These are phyloP conservation scores for Neosalanx taihuensis DNA, from an alignment of 2,797 vertebrate species.

Conservation along the genomic window DNA sequence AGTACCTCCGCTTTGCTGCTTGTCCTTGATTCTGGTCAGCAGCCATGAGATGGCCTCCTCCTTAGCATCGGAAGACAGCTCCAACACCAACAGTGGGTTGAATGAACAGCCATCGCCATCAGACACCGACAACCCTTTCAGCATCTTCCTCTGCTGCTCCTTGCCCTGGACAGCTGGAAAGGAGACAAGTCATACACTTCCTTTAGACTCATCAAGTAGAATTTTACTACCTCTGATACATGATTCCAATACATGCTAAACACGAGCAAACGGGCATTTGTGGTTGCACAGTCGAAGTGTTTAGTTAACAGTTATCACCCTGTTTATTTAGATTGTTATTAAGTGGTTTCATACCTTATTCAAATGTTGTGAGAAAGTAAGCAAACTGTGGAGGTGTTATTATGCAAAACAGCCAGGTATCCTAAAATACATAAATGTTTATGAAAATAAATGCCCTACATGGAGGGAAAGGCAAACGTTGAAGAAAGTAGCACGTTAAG, in stretches of 20 bases:
- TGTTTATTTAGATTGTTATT: not conserved
- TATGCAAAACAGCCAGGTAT: not conserved
- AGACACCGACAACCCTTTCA: conserved; percentile 38
- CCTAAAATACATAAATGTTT: too few species aligned
- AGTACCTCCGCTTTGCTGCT: conserved; percentile 84
- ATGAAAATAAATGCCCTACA: too few species aligned
- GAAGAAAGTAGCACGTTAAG: too few species aligned
- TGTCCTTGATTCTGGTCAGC: conserved; percentile 79
- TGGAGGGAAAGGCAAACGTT: too few species aligned
- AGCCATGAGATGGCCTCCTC: conserved; percentile 87
- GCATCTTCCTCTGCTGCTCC: conserved; percentile 45
- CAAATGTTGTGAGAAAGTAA: conserved; percentile 11
- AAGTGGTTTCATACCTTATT: not conserved
- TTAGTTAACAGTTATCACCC: not conserved
- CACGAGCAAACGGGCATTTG: not conserved
- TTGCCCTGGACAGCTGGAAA: conserved; percentile 18
- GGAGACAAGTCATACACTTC: not conserved
- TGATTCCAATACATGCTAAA: not conserved
- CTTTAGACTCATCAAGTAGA: too few species aligned
- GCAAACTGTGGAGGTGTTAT: not conserved
- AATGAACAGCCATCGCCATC: conserved; percentile 71
- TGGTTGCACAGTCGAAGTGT: not conserved
- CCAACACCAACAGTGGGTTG: conserved; percentile 85
- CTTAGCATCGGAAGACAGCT: conserved; percentile 80
- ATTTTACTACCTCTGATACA: not conserved